Evolutionary conservation across 2,888 invertebrate genomes (phyloP), one percentile per base, ranked within the genome.

Genomic region (Torymus tubicola): DNA sequence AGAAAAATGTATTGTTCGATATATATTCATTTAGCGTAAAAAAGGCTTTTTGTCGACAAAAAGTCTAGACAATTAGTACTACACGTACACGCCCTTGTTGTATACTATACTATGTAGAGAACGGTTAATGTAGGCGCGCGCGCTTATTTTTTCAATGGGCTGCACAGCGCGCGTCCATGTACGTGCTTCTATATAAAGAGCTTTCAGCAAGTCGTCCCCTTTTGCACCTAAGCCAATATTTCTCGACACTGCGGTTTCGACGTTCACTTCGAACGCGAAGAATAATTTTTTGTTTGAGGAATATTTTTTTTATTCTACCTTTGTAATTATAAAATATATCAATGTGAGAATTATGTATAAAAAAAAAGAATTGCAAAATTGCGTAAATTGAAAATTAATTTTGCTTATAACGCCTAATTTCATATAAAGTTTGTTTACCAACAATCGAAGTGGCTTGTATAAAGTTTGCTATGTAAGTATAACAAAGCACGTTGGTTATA

Each of bases 201-300:
- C 55, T 73, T 57, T 73, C 18, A 73, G n/a, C 42, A 21, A 73
- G 73, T 65, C 57, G n/a, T n/a, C 73, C 65, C 55, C n/a, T 73
- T 73, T 65, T 52, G 13, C 65, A 50, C 57, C 24, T 64, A 64
- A 42, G 42, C 42, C 42, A 42, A 42, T 42, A 42, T 42, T 42
- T 42, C 42, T 42, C 10, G 42, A n/a, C n/a, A n/a, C 42, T 0
- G 42, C 8, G 42, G 42, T 8, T 8, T 42, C 42, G 8, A 42
- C 42, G 42, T 42, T 42, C 42, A 8, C 8, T 8, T 42, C 8
- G 42, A 42, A 5, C 8, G 42, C 42, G 8, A 42, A 42, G 10
- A 42, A 42, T 42, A 0, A 42, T 5, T 42, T 42, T 42, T 42
- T n/a, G n/a, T n/a, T 5, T 57, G 8, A 16, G n/a, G 16, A 10